phyloP scores from a whole-genome alignment of 2,888 invertebrate species.

The Tribolium freemani region DNA sequence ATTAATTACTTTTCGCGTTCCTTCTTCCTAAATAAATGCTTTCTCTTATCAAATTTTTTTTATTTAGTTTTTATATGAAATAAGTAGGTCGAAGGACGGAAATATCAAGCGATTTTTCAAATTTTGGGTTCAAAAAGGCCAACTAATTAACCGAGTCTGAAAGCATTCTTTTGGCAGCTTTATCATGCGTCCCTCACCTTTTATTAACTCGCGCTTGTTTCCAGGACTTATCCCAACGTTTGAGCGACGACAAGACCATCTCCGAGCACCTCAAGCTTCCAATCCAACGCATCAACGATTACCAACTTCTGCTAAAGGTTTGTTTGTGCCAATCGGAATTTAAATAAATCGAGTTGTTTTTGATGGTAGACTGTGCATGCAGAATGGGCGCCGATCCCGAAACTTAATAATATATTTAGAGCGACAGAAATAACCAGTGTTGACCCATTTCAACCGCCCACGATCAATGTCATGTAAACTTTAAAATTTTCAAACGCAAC shows the following conservation, averaged over 20 bases:
- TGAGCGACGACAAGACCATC: constrained; percentile 90
- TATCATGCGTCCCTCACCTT: not conserved
- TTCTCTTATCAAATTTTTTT: too few species aligned
- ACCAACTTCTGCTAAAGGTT: constrained; percentile 94
- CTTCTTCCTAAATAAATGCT: not conserved
- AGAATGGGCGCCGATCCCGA: constrained; percentile 51
- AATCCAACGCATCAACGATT: constrained; percentile 96
- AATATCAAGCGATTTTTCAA: too few species aligned
- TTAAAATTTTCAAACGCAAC: not conserved
- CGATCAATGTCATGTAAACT: constrained; percentile 52
- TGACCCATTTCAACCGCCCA: constrained; percentile 60
- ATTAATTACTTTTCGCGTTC: too few species aligned
- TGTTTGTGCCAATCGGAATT: constrained; percentile 29
- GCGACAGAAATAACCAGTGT: constrained; percentile 59
- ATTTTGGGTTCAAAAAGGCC: too few species aligned
- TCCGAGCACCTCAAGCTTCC: constrained; percentile 94
- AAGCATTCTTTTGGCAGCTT: too few species aligned
- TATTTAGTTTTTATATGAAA: too few species aligned
- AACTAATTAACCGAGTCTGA: too few species aligned
- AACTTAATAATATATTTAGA: constrained; percentile 49
- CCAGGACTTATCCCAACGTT: constrained; percentile 86
- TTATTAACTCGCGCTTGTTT: constrained; percentile 54
- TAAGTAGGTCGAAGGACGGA: too few species aligned
- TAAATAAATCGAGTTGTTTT: constrained; percentile 43
- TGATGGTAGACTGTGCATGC: constrained; percentile 40